Evolutionary conservation across 92 coral and sea anemone species (phyloP).

Genomic region (Parazoanthus darwini): DNA sequence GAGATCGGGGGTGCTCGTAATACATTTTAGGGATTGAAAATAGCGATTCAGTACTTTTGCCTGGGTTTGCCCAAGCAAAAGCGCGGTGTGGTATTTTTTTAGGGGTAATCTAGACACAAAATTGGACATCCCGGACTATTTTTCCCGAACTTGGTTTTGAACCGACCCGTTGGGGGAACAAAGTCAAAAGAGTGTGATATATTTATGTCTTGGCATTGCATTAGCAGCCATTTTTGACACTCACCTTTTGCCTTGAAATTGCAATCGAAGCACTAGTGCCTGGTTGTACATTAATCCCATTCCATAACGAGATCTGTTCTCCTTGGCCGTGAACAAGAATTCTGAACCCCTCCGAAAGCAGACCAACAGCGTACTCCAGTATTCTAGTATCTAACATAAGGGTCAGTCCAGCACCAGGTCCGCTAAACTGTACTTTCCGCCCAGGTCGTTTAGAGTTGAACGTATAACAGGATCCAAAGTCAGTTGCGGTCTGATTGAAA

Average conservation of each 20-base stretch:
- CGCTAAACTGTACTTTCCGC: not conserved
- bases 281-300: slow-evolving; percentile 42
- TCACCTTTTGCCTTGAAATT: slow-evolving; percentile 41
- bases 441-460: not conserved
- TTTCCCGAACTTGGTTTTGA: no score
- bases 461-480: not conserved
- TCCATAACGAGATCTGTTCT: slow-evolving; percentile 27
- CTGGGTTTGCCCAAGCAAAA: no score
- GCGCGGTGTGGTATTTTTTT: no score
- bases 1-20: no score
- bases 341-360: slow-evolving; percentile 47
- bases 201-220: no score
- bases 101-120: no score
- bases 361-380: slow-evolving; percentile 37
- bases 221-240: no score
- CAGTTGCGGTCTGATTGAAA: not conserved
- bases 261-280: slow-evolving; percentile 43
- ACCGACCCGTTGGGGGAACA: no score
- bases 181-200: no score
- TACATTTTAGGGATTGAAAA: no score
- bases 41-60: no score
- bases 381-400: slow-evolving; percentile 18
- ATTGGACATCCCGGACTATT: no score
- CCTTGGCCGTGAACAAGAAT: slow-evolving; percentile 51
- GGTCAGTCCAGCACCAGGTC: slow-evolving; percentile 18